Conservation (phyloP, 1,140 invertebrate genomes). For the Lamellibrachia luymesi region DNA sequence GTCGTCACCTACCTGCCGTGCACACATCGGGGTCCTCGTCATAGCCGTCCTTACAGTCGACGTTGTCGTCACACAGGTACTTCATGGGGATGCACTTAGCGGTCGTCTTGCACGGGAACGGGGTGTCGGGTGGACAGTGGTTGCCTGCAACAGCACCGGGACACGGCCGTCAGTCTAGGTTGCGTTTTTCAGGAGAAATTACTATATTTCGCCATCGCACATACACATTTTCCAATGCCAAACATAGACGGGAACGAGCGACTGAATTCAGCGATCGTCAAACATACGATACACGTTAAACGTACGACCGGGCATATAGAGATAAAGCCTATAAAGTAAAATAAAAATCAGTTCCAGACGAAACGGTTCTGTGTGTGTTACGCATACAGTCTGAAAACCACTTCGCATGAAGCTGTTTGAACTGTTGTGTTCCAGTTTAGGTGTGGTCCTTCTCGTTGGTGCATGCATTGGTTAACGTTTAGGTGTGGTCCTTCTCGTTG, state of each 20-base stretch:
- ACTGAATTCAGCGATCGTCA: background rate
- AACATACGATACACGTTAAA: background rate
- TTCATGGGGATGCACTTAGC: constrained; percentile 44
- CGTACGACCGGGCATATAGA: background rate
- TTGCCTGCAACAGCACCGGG: constrained; percentile 37
- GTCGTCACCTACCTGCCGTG: constrained; percentile 37
- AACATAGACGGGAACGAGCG: background rate
- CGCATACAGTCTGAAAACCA: too few species aligned
- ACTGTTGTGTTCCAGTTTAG: too few species aligned
- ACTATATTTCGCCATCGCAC: too few species aligned
- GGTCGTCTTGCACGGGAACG: constrained; percentile 43
- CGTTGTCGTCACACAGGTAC: constrained; percentile 45
- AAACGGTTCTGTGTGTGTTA: too few species aligned
- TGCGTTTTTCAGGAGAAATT: background rate
- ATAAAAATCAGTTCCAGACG: too few species aligned
- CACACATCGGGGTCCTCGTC: constrained; percentile 46
- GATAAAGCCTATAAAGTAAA: too few species aligned
- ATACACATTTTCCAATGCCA: background rate
- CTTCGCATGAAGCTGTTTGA: too few species aligned
- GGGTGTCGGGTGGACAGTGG: constrained; percentile 39
- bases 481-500: too few species aligned
- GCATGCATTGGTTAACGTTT: too few species aligned
- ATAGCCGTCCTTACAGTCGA: constrained; percentile 46
- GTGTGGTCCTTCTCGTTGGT: too few species aligned
- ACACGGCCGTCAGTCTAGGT: background rate